These are phyloP conservation scores for Protobothrops mucrosquamatus DNA, from an alignment of 2,113 vertebrate species.

Conservation along the genomic window DNA sequence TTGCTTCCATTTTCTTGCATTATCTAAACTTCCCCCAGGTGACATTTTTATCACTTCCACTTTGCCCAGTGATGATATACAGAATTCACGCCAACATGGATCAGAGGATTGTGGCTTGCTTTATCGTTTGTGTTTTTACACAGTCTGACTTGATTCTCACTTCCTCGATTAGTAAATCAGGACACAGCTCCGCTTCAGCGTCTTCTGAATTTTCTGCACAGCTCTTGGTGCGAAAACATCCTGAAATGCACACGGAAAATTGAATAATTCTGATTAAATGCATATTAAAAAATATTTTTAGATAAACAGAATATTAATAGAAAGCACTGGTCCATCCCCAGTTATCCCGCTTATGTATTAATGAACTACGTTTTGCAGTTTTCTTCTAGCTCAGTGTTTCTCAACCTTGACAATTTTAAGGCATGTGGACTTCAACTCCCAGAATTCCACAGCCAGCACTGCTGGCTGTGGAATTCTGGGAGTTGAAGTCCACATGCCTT, in stretches of 20 bases:
- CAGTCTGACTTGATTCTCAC: background rate
- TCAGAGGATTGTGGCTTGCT: background rate
- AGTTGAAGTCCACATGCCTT: too few relatives aligned
- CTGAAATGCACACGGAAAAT: background rate
- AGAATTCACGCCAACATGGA: background rate
- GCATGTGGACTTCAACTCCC: too few relatives aligned
- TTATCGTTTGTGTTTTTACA: background rate
- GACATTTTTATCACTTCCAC: background rate
- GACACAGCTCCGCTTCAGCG: background rate
- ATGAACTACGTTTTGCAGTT: background rate
- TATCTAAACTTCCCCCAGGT: background rate
- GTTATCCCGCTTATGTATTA: background rate
- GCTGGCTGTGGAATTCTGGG: too few relatives aligned
- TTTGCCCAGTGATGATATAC: background rate
- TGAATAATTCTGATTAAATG: background rate
- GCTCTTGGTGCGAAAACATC: background rate
- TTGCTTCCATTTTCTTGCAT: background rate
- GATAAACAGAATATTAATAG: background rate
- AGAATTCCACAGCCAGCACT: too few relatives aligned
- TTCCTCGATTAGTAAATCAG: background rate
- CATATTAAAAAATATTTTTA: background rate
- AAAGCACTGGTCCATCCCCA: background rate
- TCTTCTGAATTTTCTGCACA: background rate
- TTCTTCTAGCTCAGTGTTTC: background rate
- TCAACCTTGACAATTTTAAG: too few relatives aligned